Evolutionary conservation across 35 echinoderm and acorn worm genomes (phyloP), one percentile per base, ranked within the genome.

Genomic region (Apostichopus californicus): DNA sequence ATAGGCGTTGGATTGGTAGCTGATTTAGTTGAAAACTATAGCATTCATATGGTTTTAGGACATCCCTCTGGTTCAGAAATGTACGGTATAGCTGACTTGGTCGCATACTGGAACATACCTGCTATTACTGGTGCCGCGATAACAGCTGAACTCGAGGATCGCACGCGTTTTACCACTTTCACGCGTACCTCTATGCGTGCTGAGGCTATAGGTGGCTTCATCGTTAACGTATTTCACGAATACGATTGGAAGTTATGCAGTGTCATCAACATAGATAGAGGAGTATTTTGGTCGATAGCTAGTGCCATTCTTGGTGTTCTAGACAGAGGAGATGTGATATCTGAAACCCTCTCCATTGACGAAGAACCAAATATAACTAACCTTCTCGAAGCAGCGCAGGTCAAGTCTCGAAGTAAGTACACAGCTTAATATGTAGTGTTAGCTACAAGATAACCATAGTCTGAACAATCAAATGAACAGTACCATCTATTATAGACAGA

Each of bases 101-200:
- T 81, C 17, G 78, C 23, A 14, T 22, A 81, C 78, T 81, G 78
- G 78, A 81, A 81, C 13, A 81, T 81, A 46, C 78, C 78, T 46
- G 78, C 78, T 46, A 10, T 81, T 5, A 81, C 78, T 34, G 10
- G 26, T 12, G 78, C 78, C 5, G 78, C 78, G 14, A 81, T 81
- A 13, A 81, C 25, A 20, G 21, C 78, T 9, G 78, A 81, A 9
- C 17, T 81, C 23, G 78, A 81, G 17, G 78, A 81, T 52, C 78
- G 78, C 9, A 46, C 26, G 9, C 78, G 78, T 25, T 81, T 12
- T 46, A 53, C 78, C 17, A 46, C 78, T 54, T 81, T 81, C 17
- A 81, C 25, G 10, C 25, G 78, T 14, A 81, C 78, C 14, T 81
- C 78, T 81, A 81, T 81, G 78, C 25, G 78, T 9, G 21, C 78